Evolutionary conservation across 2,113 vertebrate genomes (phyloP).

Genomic region (Rutilus rutilus): DNA sequence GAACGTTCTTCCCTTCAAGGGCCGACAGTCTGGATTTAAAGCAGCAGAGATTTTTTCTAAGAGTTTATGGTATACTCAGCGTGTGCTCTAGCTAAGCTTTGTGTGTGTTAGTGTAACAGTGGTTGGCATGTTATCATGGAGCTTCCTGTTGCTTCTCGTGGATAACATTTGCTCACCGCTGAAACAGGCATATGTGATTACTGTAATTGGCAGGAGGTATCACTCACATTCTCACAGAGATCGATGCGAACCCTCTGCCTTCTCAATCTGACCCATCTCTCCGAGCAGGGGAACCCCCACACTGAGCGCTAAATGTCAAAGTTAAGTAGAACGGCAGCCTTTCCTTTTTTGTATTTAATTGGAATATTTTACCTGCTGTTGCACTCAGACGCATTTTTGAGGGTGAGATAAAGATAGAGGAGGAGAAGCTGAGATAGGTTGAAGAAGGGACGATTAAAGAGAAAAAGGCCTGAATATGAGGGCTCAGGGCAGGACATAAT

Average conservation of each 20-base stretch:
- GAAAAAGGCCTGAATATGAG: slow-evolving; percentile 17
- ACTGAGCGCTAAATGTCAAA: slow-evolving; percentile 57
- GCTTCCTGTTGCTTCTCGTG: slow-evolving; percentile 37
- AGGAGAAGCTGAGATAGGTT: slow-evolving; percentile 22
- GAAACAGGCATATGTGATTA: slow-evolving; percentile 47
- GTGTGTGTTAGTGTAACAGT: slow-evolving; percentile 34
- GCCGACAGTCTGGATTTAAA: background rate
- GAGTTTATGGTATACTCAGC: background rate
- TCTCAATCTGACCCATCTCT: slow-evolving; percentile 55
- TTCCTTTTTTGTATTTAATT: slow-evolving; percentile 44
- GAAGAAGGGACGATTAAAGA: slow-evolving; percentile 58
- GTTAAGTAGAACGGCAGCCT: slow-evolving; percentile 47
- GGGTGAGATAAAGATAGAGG: slow-evolving; percentile 53
- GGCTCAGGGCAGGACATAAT: slow-evolving; percentile 49
- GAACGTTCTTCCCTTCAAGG: background rate
- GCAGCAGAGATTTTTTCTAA: background rate
- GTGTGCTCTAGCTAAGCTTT: slow-evolving; percentile 20
- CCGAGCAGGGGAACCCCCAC: slow-evolving; percentile 16
- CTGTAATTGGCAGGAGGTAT: slow-evolving; percentile 50
- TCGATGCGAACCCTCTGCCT: slow-evolving; percentile 52
- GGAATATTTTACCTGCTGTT: slow-evolving; percentile 54
- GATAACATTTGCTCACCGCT: slow-evolving; percentile 43
- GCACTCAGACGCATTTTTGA: slow-evolving; percentile 53
- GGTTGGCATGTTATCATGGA: slow-evolving; percentile 31
- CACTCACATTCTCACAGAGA: slow-evolving; percentile 57